Evolutionary conservation across 2,888 invertebrate species (phyloP), one percentile per base, ranked within the genome.

Genomic region (Calliscelio sp.): DNA sequence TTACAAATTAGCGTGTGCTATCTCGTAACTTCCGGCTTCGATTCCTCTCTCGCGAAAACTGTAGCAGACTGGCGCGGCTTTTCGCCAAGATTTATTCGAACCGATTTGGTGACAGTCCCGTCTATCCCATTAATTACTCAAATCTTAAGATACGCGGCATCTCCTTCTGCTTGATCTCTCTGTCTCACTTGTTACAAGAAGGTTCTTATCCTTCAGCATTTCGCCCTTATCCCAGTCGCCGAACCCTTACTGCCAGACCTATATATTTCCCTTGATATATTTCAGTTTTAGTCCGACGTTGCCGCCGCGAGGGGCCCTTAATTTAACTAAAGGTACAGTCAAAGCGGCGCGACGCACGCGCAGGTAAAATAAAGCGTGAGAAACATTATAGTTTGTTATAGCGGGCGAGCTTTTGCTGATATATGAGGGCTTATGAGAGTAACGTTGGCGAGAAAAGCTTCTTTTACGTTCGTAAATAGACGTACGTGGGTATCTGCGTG

Each of bases 321-420:
- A 89, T 89, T 89, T 87, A 89, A 87, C 88, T 86, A 85, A 88
- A 87, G 83, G 78, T 83, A 70, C 63, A 66, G 81, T 61, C 65
- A 46, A 59, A 35, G 66, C 78, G 59, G 61, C 32, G 61, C 73
- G 61, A 53, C 73, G 65, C 74, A 73, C 66, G 73, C 74, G 81
- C 78, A 81, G 85, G 81, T 80, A 75, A 84, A 83, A 86, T 87
- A 88, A 89, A 86, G 84, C 85, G 85, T 77, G 85, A 84, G 86
- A 87, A 88, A 88, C 84, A 86, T 84, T 87, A 88, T 85, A 85
- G 88, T 88, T 88, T 88, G 88, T 88, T 88, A 87, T 88, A 87
- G 87, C 87, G 74, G 74, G 86, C 86, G 86, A 88, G 88, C 88
- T 88, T 88, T 86, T 63, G 68, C 85, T 89, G 89, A 89, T 89